Evolutionary conservation across 2,113 vertebrate species (phyloP).

Genomic region (Suncus etruscus): DNA sequence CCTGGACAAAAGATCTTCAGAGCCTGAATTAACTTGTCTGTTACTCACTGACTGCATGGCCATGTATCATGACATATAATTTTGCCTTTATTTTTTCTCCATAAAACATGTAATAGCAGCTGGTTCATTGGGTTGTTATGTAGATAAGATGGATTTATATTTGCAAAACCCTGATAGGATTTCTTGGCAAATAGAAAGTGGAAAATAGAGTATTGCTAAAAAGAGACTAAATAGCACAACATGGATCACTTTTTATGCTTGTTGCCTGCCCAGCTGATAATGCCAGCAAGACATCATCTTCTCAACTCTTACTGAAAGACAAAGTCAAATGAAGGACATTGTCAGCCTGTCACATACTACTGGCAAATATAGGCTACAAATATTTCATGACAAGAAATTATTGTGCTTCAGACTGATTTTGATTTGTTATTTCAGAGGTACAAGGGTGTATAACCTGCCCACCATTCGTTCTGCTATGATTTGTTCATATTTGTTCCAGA

Average conservation of each 20-base stretch:
- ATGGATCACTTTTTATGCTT: background rate
- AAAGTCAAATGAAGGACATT: background rate
- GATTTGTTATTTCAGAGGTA: background rate
- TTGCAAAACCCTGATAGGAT: background rate
- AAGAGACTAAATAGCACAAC: background rate
- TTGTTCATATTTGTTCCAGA: background rate
- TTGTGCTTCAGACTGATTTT: background rate
- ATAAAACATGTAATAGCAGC: background rate
- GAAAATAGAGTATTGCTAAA: background rate
- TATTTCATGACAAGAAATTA: background rate
- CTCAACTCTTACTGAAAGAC: background rate
- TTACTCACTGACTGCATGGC: background rate
- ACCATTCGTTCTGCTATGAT: background rate
- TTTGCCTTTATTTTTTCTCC: background rate
- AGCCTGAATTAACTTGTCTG: background rate
- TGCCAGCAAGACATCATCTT: background rate
- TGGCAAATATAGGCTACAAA: background rate
- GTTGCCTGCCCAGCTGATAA: background rate
- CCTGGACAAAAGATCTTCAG: too few species aligned
- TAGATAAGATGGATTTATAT: background rate
- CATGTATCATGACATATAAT: background rate
- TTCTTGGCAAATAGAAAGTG: background rate
- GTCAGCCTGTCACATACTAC: background rate
- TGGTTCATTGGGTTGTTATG: too few species aligned
- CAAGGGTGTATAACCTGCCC: too few species aligned